Conservation (phyloP, 2,888 invertebrate genomes). For the Leucoma salicis region DNA sequence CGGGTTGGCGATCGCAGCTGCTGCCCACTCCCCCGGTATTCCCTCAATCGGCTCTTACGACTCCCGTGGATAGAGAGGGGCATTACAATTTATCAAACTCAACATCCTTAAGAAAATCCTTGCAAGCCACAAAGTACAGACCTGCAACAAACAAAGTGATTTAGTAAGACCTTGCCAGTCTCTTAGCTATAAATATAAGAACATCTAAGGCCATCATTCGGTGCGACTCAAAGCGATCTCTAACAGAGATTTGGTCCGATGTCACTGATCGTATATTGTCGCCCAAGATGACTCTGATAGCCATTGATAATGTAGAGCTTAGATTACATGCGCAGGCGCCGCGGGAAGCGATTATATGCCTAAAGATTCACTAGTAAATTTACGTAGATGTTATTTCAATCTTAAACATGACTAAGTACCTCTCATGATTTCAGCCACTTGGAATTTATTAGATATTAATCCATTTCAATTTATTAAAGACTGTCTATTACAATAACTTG, state of each 20-base stretch:
- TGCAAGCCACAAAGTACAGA: constrained; percentile 6
- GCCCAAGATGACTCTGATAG: constrained; percentile 74
- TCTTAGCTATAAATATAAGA: constrained; percentile 46
- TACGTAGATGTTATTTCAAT: too few relatives aligned
- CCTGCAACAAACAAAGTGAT: constrained; percentile 25
- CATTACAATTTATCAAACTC: background rate
- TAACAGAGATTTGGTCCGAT: constrained; percentile 61
- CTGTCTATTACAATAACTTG: too few relatives aligned
- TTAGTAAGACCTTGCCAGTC: constrained; percentile 21
- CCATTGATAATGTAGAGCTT: constrained; percentile 48
- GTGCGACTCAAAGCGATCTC: constrained; percentile 67
- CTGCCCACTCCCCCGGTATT: too few relatives aligned
- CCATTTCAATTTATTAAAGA: too few relatives aligned
- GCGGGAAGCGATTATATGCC: constrained; percentile 29
- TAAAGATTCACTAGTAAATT: too few relatives aligned
- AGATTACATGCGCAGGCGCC: constrained; percentile 31
- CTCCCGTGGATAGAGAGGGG: too few relatives aligned
- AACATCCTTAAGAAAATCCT: constrained; percentile 7
- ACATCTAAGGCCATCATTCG: constrained; percentile 61
- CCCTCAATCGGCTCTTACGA: too few relatives aligned
- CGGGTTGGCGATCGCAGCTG: too few relatives aligned
- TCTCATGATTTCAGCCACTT: too few relatives aligned
- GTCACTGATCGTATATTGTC: constrained; percentile 80
- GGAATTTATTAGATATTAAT: too few relatives aligned
- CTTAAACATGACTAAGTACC: too few relatives aligned